Conservation (phyloP, 1,140 invertebrate genomes). For the Contarinia nasturtii region DNA sequence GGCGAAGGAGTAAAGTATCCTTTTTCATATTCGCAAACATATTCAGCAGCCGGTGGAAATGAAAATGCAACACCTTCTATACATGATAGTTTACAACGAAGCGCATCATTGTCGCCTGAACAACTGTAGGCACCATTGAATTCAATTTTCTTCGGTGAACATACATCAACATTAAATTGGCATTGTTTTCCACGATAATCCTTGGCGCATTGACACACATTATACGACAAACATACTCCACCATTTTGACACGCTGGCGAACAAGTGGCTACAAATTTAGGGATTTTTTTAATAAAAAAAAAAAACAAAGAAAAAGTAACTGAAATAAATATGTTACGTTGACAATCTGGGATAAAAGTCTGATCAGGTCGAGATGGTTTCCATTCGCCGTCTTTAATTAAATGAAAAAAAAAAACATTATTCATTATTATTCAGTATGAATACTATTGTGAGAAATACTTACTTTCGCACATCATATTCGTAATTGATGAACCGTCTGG, state of each 20-base stretch:
- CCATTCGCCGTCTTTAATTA: slow-evolving; percentile 40
- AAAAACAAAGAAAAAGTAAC: too few relatives aligned
- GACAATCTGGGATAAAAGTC: slow-evolving; percentile 35
- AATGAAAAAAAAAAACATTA: too few relatives aligned
- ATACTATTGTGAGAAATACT: too few relatives aligned
- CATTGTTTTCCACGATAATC: slow-evolving; percentile 51
- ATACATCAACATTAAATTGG: slow-evolving; percentile 43
- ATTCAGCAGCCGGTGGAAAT: slow-evolving; percentile 33
- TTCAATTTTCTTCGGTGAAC: slow-evolving; percentile 35
- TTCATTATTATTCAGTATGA: too few relatives aligned
- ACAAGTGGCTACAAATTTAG: slow-evolving; percentile 37
- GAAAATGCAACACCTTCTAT: slow-evolving; percentile 39
- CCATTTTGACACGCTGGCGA: slow-evolving; percentile 53
- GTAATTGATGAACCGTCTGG: slow-evolving; percentile 38
- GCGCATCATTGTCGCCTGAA: slow-evolving; percentile 31
- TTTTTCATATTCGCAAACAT: slow-evolving; percentile 46
- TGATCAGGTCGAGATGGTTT: slow-evolving; percentile 28
- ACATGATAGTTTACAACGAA: slow-evolving; percentile 45
- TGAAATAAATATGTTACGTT: slow-evolving; percentile 25
- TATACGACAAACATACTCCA: slow-evolving; percentile 50
- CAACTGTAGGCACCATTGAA: slow-evolving; percentile 64
- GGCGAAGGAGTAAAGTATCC: slow-evolving; percentile 46
- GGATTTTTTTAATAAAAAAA: too few relatives aligned
- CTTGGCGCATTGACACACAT: slow-evolving; percentile 54
- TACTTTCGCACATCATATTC: slow-evolving; percentile 37